Conservation (phyloP, 2,113 vertebrate species). For the Psilopogon haemacephalus region DNA sequence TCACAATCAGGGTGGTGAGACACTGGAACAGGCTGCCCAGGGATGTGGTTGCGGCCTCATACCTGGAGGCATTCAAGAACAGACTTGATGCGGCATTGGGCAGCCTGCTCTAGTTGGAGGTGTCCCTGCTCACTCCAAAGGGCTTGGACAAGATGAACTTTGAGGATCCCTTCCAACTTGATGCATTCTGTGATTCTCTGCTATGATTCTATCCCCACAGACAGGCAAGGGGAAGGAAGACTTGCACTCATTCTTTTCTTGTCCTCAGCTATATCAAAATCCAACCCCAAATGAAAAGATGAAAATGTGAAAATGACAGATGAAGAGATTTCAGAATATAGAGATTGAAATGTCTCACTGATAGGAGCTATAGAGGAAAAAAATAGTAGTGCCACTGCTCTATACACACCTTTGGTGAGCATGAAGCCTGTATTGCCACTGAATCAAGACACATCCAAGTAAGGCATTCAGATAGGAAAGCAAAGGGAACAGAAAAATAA, state of each 20-base stretch:
- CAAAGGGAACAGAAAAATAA: background rate
- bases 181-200: no score
- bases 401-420: background rate
- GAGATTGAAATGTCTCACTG: background rate
- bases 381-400: background rate
- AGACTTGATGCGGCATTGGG: no score
- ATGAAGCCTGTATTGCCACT: background rate
- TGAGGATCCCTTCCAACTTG: no score
- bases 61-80: no score
- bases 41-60: no score
- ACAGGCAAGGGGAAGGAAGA: background rate
- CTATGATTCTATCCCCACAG: no score
- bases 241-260: background rate
- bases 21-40: no score
- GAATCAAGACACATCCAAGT: background rate
- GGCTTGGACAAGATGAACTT: no score
- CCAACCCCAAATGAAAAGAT: background rate
- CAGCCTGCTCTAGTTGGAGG: no score
- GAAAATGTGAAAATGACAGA: background rate
- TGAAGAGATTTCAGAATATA: no score
- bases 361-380: background rate
- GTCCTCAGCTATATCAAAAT: background rate
- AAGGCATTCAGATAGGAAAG: background rate
- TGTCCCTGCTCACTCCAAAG: no score
- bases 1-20: no score